These are phyloP conservation scores for Phodopus roborovskii DNA, from an alignment of 2,113 vertebrate genomes.

Conservation along the genomic window DNA sequence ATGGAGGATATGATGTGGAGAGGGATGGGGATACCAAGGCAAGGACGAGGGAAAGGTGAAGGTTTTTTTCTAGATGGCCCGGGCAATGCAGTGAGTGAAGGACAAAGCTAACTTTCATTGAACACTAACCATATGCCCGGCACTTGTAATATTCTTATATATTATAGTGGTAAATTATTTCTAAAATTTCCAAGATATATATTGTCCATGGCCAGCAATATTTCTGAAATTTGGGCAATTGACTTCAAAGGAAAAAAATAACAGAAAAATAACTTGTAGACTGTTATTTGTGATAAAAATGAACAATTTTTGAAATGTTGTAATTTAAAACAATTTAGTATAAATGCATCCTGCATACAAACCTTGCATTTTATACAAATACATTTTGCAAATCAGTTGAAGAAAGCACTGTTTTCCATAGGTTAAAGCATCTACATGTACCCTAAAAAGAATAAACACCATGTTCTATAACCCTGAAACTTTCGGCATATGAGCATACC, in stretches of 20 bases:
- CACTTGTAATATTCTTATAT: background rate
- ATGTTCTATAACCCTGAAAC: background rate
- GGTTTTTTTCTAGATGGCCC: background rate
- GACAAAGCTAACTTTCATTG: background rate
- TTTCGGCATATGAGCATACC: background rate
- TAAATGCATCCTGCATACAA: background rate
- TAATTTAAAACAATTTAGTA: slow-evolving; percentile 20
- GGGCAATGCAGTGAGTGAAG: background rate
- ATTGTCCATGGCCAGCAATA: background rate
- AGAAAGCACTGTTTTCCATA: slow-evolving; percentile 10
- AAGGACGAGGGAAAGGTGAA: background rate
- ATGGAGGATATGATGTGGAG: background rate
- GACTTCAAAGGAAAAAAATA: slow-evolving; percentile 30
- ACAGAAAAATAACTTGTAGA: slow-evolving; percentile 9
- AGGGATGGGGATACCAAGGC: background rate
- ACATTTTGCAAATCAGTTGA: background rate
- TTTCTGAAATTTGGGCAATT: background rate
- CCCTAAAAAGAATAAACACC: background rate
- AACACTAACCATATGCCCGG: background rate
- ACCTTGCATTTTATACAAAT: background rate
- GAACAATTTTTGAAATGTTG: background rate
- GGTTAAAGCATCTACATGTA: slow-evolving; percentile 9
- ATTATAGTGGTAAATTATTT: background rate
- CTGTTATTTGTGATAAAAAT: background rate
- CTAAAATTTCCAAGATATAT: slow-evolving; percentile 26